phyloP scores from a whole-genome alignment of 2,113 vertebrate species.

The Merops nubicus region DNA sequence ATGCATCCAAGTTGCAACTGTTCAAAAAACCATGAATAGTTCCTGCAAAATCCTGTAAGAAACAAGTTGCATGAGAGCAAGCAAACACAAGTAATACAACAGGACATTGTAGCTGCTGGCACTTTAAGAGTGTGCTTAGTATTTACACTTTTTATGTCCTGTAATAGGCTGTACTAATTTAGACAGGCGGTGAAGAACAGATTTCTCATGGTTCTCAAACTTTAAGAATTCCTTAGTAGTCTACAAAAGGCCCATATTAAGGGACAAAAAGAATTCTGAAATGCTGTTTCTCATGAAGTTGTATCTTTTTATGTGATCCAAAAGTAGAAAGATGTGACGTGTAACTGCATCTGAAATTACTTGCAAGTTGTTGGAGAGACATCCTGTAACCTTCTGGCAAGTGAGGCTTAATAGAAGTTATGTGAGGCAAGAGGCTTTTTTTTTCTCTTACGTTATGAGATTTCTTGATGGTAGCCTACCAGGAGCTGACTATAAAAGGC shows the following conservation, averaged over 20 bases:
- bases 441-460: not conserved
- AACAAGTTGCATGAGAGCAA: too few species aligned
- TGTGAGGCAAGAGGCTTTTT: not conserved
- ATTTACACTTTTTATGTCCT: not conserved
- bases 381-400: not conserved
- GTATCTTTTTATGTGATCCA: not conserved
- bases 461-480: not conserved
- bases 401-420: not conserved
- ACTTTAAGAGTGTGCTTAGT: not conserved
- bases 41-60: not conserved
- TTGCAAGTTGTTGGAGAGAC: not conserved
- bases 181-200: not conserved
- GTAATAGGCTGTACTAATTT: not conserved
- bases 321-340: not conserved
- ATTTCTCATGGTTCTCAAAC: not conserved
- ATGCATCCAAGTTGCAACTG: not conserved
- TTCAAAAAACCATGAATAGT: not conserved
- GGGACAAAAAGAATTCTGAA: not conserved
- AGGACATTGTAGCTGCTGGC: not conserved
- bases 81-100: not conserved
- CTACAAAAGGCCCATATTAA: not conserved
- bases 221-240: not conserved
- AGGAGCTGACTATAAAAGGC: not conserved
- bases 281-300: not conserved
- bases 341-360: not conserved